phyloP scores from a whole-genome alignment of 2,888 invertebrate genomes.

The Agonopterix arenella region DNA sequence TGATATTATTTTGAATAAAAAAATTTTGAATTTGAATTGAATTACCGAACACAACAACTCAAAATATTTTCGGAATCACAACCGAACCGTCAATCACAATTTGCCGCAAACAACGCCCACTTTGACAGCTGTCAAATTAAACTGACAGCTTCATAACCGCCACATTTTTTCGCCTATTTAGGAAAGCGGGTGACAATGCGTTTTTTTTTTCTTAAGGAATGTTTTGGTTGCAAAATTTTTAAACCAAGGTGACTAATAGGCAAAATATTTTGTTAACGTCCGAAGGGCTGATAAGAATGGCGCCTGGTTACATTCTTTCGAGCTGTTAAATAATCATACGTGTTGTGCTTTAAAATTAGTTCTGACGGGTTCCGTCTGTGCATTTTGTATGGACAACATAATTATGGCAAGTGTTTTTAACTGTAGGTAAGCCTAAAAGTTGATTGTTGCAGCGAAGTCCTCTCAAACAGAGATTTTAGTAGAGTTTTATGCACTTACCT shows the following conservation, averaged over 20 bases:
- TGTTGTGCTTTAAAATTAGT: no score
- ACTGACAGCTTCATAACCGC: slow-evolving; percentile 49
- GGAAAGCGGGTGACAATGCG: slow-evolving; percentile 20
- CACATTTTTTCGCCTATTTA: slow-evolving; percentile 25
- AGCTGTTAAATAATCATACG: background rate
- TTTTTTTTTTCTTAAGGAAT: slow-evolving; percentile 5
- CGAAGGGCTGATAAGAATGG: slow-evolving; percentile 21
- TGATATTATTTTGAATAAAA: no score
- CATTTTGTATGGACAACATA: no score
- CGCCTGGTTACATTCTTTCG: slow-evolving; percentile 10
- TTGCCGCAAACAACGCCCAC: slow-evolving; percentile 50
- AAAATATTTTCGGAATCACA: slow-evolving; percentile 39
- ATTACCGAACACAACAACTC: slow-evolving; percentile 19
- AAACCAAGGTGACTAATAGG: slow-evolving; percentile 23
- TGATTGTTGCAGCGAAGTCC: no score
- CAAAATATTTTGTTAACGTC: slow-evolving; percentile 30
- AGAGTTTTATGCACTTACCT: no score
- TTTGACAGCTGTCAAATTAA: slow-evolving; percentile 65
- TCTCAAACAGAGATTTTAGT: no score
- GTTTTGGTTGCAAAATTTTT: slow-evolving; percentile 14
- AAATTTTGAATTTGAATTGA: no score
- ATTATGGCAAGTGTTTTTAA: no score
- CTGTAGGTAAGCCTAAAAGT: no score
- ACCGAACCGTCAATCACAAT: slow-evolving; percentile 40
- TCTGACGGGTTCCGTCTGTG: no score